Base-by-base conservation (phyloP, 2,113 vertebrate species). In the Gymnocephalus cernua region DNA sequence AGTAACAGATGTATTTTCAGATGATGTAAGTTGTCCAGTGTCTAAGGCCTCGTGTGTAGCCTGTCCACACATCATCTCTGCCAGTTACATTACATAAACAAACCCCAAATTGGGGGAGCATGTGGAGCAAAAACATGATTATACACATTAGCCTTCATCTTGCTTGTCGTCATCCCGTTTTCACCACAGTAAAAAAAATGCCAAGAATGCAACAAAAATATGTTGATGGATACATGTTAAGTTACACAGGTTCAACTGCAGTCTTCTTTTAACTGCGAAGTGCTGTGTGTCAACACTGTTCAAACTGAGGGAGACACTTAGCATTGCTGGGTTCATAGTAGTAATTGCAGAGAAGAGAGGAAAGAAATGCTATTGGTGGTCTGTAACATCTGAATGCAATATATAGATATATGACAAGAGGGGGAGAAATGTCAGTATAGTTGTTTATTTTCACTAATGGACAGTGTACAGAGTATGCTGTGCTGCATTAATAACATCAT, bases 391-490 rank as follows among this genome's bases (percentile, higher is more conserved):
- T 38, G 12, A 62, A 65, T 44, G 59, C 15, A 44, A n/a, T 25
- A 38, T 38, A 38, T 38, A 38, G 56, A 74, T 50, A 75, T 47
- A 75, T 45, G 14, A 86, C 45, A 45, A 63, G 51, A 84, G 15
- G 12, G 3, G 18, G 18, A 61, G 11, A 56, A 35, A 35, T 74
- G 41, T 72, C 14, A 64, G 70, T 81, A 81, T 80, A 82, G 74
- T 66, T 76, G 76, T 93, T 92, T 89, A 90, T 90, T 91, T 89
- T 77, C 35, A 67, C 85, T 85, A 88, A 83, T 90, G 84, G 89
- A 91, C 79, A 90, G 77, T 85, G 77, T 90, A 92, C 85, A 90
- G 82, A 90, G 62, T 79, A 90, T 89, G 70, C 23, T 48, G 80
- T 84, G 85, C 80, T 89, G 85, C 80, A 72, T 84, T 88, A 83